A percentile compares a stretch with the other conserved stretches of the same genome.
Evolutionary conservation across 2,113 vertebrate species (phyloP).

Genomic region (Microtus richardsoni): DNA sequence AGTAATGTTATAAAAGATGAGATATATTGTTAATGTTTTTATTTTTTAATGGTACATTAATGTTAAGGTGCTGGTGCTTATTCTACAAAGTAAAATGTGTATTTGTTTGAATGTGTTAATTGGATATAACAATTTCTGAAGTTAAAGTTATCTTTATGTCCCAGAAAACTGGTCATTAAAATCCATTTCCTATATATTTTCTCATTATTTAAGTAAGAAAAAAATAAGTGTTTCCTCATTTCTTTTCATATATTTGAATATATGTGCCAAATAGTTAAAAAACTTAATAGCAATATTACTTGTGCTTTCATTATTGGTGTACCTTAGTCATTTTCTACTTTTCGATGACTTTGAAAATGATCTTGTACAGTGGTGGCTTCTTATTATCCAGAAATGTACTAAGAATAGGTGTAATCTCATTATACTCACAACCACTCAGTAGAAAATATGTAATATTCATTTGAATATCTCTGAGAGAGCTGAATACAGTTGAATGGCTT

Average conservation of each 20-base stretch:
- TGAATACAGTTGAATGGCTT: slow-evolving; percentile 71
- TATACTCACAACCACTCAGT: slow-evolving; percentile 67
- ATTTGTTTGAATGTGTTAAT: slow-evolving; percentile 38
- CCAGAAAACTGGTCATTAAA: background rate
- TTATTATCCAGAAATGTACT: slow-evolving; percentile 65
- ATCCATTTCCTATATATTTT: slow-evolving; percentile 3
- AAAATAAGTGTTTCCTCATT: background rate
- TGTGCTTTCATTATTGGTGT: slow-evolving; percentile 61
- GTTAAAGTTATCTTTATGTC: slow-evolving; percentile 24
- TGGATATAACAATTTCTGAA: slow-evolving; percentile 42
- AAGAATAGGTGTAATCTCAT: slow-evolving; percentile 79
- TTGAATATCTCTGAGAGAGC: slow-evolving; percentile 75
- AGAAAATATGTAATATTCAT: slow-evolving; percentile 78
- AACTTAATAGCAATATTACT: slow-evolving; percentile 56
- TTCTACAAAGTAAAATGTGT: slow-evolving; percentile 26
- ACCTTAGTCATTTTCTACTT: slow-evolving; percentile 65
- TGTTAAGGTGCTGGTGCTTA: slow-evolving; percentile 37
- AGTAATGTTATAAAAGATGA: background rate
- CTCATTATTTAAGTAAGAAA: slow-evolving; percentile 64
- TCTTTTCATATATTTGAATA: background rate
- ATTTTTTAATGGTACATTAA: background rate
- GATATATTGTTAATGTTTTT: background rate
- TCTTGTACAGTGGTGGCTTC: slow-evolving; percentile 55
- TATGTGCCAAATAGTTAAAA: background rate
- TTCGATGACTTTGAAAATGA: slow-evolving; percentile 78